Conservation (phyloP, 2,888 invertebrate genomes). For the Rhaphigaster nebulosa region DNA sequence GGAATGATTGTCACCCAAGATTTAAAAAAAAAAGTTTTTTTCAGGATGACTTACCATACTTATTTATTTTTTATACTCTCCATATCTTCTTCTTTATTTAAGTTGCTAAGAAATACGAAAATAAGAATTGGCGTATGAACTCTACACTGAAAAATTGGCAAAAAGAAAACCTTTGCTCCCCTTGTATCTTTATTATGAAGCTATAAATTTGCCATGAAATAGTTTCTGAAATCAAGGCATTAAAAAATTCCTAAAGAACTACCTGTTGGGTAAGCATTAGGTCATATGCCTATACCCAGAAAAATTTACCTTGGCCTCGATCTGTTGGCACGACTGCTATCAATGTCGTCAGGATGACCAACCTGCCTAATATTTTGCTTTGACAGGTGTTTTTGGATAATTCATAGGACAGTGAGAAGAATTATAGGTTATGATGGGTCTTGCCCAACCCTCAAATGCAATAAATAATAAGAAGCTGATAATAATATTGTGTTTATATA, state of each 20-base stretch:
- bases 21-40: too few species aligned
- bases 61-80: too few species aligned
- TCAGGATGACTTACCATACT: too few species aligned
- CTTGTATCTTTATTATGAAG: not conserved
- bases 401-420: too few species aligned
- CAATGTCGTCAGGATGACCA: not conserved
- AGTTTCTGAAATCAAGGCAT: not conserved
- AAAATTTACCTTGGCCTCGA: not conserved
- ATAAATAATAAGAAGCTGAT: too few species aligned
- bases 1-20: too few species aligned
- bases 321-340: not conserved
- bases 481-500: too few species aligned
- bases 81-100: too few species aligned
- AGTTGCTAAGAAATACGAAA: not conserved
- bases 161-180: not conserved
- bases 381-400: not conserved
- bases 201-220: not conserved
- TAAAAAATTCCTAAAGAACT: constrained; percentile 32
- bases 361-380: not conserved
- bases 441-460: too few species aligned
- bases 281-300: not conserved
- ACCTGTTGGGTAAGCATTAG: not conserved
- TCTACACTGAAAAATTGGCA: not conserved
- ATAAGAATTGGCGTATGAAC: not conserved
- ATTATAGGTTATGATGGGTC: not conserved